phyloP scores from a whole-genome alignment of 2,797 vertebrate species.

The Chelon labrosus region DNA sequence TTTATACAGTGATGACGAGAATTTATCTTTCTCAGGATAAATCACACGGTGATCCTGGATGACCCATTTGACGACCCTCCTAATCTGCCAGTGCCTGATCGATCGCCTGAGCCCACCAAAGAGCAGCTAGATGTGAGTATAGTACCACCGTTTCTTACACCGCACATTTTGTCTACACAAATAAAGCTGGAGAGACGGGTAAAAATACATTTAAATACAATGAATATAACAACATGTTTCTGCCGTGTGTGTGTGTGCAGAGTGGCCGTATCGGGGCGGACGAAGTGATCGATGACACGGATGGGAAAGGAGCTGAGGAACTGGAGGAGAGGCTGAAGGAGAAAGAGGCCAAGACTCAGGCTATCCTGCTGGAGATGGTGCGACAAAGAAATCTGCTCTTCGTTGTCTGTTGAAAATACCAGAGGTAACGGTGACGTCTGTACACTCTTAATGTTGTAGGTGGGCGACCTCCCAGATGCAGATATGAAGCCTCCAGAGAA shows the following conservation, averaged over 20 bases:
- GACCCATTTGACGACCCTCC: conserved; percentile 96
- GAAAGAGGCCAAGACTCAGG: conserved; percentile 96
- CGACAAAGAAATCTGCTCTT: conserved; percentile 39
- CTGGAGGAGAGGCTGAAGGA: conserved; percentile 93
- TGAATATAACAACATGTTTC: conserved; percentile 3
- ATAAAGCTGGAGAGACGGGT: not conserved
- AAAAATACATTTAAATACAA: not conserved
- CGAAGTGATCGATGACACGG: conserved; percentile 91
- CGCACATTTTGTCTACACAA: not conserved
- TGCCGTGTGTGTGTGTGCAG: conserved; percentile 77
- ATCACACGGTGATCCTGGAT: conserved; percentile 96
- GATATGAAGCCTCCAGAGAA: conserved; percentile 95
- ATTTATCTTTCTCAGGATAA: conserved; percentile 86
- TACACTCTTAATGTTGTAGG: conserved; percentile 77
- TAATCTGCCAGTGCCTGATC: conserved; percentile 90
- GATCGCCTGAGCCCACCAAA: conserved; percentile 94
- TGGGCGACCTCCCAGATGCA: conserved; percentile 96
- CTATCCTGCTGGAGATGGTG: conserved; percentile 98
- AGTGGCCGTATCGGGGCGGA: conserved; percentile 98
- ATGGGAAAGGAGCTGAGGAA: conserved; percentile 90
- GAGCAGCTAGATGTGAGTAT: conserved; percentile 94
- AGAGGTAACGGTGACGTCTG: not conserved
- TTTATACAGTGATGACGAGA: not conserved
- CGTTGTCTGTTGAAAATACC: not conserved
- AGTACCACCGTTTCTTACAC: not conserved